A percentile compares a stretch with the other conserved stretches of the same genome.
phyloP scores from a whole-genome alignment of 2,797 vertebrate genomes.

The Cyprinella venusta region DNA sequence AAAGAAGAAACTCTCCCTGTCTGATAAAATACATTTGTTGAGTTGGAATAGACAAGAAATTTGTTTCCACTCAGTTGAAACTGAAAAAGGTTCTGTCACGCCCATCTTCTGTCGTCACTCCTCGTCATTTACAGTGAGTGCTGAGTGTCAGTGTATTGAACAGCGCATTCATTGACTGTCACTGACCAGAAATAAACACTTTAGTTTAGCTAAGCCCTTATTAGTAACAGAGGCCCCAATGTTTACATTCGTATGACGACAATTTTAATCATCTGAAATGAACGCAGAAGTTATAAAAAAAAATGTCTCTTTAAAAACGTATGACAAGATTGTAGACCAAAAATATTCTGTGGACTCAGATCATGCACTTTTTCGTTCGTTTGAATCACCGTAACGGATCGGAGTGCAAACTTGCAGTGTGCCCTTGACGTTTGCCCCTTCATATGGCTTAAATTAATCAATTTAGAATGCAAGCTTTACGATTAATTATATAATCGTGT shows the following conservation, averaged over 20 bases:
- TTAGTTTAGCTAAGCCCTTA: not conserved
- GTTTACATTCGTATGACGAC: not conserved
- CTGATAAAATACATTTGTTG: not conserved
- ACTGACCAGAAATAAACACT: not conserved
- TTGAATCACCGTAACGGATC: not conserved
- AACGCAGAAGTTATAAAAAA: not conserved
- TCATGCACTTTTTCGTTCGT: not conserved
- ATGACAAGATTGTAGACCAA: not conserved
- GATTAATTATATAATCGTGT: not conserved
- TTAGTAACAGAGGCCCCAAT: not conserved
- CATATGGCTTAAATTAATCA: slow-evolving; percentile 12
- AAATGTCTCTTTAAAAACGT: not conserved
- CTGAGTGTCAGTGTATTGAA: not conserved
- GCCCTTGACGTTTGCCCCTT: slow-evolving; percentile 56
- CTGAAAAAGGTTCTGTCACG: not conserved
- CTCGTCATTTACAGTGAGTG: not conserved
- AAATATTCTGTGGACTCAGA: not conserved
- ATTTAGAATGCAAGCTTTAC: not conserved
- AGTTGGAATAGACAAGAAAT: not conserved
- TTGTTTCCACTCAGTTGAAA: not conserved
- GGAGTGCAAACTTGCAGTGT: slow-evolving; percentile 47
- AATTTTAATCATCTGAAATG: not conserved
- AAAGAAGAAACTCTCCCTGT: not conserved
- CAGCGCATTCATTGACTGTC: slow-evolving; percentile 11
- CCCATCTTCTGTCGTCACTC: slow-evolving; percentile 20